Conservation (phyloP, 2,113 vertebrate genomes). For the Oostethus manadensis region DNA sequence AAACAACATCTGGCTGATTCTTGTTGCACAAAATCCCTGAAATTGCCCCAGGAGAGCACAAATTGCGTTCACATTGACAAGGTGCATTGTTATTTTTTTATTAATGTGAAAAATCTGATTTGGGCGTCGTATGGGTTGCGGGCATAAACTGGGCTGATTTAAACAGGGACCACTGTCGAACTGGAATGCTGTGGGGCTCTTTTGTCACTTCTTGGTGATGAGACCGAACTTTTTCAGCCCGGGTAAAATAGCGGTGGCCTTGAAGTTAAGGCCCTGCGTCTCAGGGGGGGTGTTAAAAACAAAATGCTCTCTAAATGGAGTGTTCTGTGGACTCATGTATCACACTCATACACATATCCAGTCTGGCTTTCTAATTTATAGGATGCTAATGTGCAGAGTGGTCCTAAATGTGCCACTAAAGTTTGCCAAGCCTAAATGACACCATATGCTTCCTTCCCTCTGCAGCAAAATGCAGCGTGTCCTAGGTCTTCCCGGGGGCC, state of each 20-base stretch:
- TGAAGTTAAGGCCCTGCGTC: neutral
- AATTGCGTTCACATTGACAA: no score
- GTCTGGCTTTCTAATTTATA: conserved; percentile 7
- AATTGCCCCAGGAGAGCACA: no score
- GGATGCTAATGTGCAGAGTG: conserved; percentile 10
- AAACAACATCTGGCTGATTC: no score
- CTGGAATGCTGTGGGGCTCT: conserved; percentile 2
- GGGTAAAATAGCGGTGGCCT: neutral
- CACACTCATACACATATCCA: neutral
- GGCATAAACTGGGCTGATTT: no score
- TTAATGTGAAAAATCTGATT: no score
- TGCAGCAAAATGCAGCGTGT: neutral
- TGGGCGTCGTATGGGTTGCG: no score
- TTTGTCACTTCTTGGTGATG: neutral
- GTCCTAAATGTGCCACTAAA: conserved; percentile 55
- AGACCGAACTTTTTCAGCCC: conserved; percentile 3
- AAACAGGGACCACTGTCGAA: no score
- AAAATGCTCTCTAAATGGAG: neutral
- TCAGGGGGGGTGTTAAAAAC: neutral
- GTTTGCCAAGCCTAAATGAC: conserved; percentile 62
- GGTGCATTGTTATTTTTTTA: no score
- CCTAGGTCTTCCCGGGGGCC: no score
- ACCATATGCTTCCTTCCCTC: conserved; percentile 53
- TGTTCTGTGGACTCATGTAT: conserved; percentile 1
- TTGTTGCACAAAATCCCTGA: no score